phyloP scores from a whole-genome alignment of 2,113 vertebrate genomes.

The Zapus hudsonius region DNA sequence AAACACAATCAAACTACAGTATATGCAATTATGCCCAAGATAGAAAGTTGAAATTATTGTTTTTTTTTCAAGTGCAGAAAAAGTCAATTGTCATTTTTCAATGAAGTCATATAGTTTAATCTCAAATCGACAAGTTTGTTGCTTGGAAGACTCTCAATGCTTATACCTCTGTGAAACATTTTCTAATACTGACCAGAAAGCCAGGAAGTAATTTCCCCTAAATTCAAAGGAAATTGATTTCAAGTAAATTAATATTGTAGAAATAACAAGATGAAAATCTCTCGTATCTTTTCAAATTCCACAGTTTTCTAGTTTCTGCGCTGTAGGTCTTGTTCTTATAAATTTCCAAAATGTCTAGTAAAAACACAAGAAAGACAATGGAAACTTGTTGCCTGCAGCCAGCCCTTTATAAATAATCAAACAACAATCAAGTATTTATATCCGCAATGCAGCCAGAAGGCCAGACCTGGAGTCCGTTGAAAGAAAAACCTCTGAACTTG shows the following conservation, averaged over 20 bases:
- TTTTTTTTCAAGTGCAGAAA: background rate
- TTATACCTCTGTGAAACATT: background rate
- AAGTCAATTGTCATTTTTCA: background rate
- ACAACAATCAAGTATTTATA: slow-evolving; percentile 36
- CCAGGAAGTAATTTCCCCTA: background rate
- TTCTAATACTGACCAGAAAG: background rate
- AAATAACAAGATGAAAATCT: background rate
- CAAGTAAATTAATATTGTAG: slow-evolving; percentile 6
- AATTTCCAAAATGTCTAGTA: slow-evolving; percentile 44
- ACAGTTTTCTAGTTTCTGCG: background rate
- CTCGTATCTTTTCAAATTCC: background rate
- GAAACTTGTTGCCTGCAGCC: slow-evolving; percentile 2
- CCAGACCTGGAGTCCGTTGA: slow-evolving; percentile 1
- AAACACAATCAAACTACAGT: background rate
- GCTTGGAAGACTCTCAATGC: background rate
- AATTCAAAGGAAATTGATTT: slow-evolving; percentile 14
- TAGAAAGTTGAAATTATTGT: background rate
- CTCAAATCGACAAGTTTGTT: background rate
- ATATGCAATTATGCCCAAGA: background rate
- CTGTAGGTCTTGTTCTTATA: slow-evolving; percentile 21
- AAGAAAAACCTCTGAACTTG: slow-evolving; percentile 1
- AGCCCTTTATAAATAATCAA: slow-evolving; percentile 52
- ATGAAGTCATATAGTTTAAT: background rate
- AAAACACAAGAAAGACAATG: background rate
- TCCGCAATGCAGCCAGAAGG: background rate